Percentiles rank a stretch among this genome's conserved stretches.
These are phyloP conservation scores for Oasisia sp. DNA, from an alignment of 2,888 invertebrate genomes.

Conservation along the genomic window DNA sequence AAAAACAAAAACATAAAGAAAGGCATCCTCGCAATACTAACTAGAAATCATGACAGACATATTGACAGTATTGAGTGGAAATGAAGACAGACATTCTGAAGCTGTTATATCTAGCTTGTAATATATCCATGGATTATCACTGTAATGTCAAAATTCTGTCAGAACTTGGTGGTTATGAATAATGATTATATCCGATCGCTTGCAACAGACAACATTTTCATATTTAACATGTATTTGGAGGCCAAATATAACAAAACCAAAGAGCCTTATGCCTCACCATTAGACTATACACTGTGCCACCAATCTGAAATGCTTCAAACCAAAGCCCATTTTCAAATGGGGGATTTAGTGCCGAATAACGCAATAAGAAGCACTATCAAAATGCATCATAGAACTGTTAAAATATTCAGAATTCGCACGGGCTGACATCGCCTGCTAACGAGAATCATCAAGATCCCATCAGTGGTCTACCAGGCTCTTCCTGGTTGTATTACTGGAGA, in stretches of 20 bases:
- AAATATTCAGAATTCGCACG: background rate
- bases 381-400: background rate
- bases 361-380: background rate
- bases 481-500: background rate
- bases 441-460: background rate
- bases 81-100: too few relatives aligned
- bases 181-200: background rate
- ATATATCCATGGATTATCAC: background rate
- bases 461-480: background rate
- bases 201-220: background rate
- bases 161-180: background rate
- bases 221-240: background rate
- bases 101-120: background rate
- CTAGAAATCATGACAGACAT: background rate
- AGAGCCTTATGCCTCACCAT: background rate
- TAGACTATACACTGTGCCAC: background rate
- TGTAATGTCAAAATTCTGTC: background rate
- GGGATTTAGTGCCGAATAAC: background rate
- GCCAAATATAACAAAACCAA: background rate
- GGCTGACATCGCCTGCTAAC: background rate
- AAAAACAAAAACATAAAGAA: background rate
- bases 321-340: background rate
- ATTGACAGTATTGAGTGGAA: too few relatives aligned
- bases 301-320: background rate
- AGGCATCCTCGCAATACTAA: background rate